These are phyloP conservation scores for Epinephelus lanceolatus DNA, from an alignment of 2,113 vertebrate genomes.

Conservation along the genomic window DNA sequence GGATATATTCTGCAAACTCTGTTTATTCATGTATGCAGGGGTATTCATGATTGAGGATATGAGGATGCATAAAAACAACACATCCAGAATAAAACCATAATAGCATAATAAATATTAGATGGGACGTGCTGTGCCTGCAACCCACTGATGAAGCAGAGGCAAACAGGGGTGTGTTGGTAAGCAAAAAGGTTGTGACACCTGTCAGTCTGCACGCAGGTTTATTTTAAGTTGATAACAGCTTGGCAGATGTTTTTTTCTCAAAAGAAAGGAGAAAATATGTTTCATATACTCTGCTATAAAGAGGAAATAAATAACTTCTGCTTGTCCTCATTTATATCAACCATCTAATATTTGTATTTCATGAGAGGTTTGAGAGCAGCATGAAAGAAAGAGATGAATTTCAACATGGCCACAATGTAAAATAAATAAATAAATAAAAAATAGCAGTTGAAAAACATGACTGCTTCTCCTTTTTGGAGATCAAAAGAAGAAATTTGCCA, in stretches of 20 bases:
- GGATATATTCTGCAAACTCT: constrained; percentile 49
- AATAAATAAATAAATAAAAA: background rate
- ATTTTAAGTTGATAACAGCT: background rate
- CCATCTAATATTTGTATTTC: background rate
- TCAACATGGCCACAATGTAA: background rate
- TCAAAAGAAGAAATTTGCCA: constrained; percentile 12
- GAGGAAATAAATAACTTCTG: background rate
- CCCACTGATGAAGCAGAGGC: constrained; percentile 12
- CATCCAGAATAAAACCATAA: constrained; percentile 35
- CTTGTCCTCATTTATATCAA: background rate
- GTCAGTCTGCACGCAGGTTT: background rate
- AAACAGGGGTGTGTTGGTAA: constrained; percentile 27
- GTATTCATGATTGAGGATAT: constrained; percentile 50
- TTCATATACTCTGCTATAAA: too few species aligned
- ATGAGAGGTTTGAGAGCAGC: background rate
- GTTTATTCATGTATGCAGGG: constrained; percentile 64
- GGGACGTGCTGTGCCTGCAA: constrained; percentile 18
- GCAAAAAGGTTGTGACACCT: constrained; percentile 38
- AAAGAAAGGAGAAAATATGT: background rate
- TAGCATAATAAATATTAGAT: constrained; percentile 17
- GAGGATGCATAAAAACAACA: constrained; percentile 56
- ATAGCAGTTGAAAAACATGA: background rate
- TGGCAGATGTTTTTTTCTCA: background rate
- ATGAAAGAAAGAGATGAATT: background rate
- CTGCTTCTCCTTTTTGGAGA: background rate